Base-by-base conservation (phyloP, 2,113 vertebrate genomes). In the Phaetusa simplex region DNA sequence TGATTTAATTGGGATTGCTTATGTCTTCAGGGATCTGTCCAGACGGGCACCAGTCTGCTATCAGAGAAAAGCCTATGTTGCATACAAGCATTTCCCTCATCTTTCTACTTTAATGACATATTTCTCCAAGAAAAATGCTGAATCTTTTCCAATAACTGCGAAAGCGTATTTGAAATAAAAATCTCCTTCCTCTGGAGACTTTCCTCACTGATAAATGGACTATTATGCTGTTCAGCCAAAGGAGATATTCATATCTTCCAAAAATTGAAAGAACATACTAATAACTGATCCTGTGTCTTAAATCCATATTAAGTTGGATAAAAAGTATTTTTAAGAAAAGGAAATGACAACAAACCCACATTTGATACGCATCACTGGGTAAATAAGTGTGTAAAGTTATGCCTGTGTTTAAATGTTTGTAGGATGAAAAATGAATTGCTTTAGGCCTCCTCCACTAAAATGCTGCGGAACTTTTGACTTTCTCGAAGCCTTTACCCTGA, bases 11-110 rank as follows among this genome's bases (percentile, higher is more conserved):
- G 90, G 69, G 94, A 88, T 86, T 89, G 85, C 95, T 88, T 38
- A 26, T 91, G 92, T 96, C 92, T 94, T 95, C 69, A 65, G 92
- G 96, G 95, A 92, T 89, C 88, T 84, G 92, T 74, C 90, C 96
- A 91, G 96, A 97, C 88, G 80, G 95, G 88, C 91, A 96, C 78
- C 59, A 82, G 88, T 45, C 89, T 94, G 74, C 96, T 96, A 19
- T 69, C 82, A 42, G 88, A n/a, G n/a, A 59, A 95, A 74, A 94
- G 76, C 70, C 71, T 58, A 26, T 79, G 67, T 94, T 88, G n/a
- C 86, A 56, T 18, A 72, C 74, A 90, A 79, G 95, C 74, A 18
- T 73, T 78, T 86, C 78, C 82, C 95, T 97, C 92, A 79, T 94
- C 94, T 82, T 95, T 88, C 83, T 61, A 6, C 53, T 93, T 88